Percentiles rank a stretch among this genome's conserved stretches.
phyloP scores from a whole-genome alignment of 2,113 vertebrate genomes.

The Antidorcas marsupialis region DNA sequence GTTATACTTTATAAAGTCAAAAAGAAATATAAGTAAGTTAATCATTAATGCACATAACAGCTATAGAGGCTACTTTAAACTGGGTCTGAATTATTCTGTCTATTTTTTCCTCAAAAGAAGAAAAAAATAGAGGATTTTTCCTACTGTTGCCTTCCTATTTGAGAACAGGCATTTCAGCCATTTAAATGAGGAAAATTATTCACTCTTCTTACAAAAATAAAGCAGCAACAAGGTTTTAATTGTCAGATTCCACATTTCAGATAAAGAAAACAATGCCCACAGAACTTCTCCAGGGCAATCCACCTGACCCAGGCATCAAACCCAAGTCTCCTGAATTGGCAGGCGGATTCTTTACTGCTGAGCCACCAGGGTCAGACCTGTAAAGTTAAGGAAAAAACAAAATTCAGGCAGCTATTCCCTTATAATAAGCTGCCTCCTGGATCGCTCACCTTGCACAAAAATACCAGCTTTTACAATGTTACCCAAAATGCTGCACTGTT shows the following conservation, averaged over 20 bases:
- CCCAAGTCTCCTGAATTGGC: neutral
- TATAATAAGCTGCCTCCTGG: neutral
- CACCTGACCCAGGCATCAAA: neutral
- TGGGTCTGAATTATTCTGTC: neutral
- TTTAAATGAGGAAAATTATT: neutral
- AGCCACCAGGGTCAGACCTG: neutral
- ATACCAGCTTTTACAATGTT: neutral
- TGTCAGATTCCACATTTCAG: neutral
- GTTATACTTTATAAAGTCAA: neutral
- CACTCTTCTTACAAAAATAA: conserved; percentile 4
- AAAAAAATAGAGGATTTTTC: neutral
- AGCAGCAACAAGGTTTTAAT: neutral
- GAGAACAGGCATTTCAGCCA: conserved; percentile 14
- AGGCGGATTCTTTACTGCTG: neutral
- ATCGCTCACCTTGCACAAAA: neutral
- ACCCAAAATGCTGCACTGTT: neutral
- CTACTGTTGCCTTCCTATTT: neutral
- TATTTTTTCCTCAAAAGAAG: neutral
- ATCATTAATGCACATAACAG: neutral
- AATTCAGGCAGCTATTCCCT: neutral
- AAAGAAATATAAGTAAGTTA: neutral
- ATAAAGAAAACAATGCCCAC: neutral
- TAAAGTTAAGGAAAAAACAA: neutral
- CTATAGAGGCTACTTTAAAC: neutral
- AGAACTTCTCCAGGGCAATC: neutral